These are phyloP conservation scores for Acrossocheilus wenchowensis DNA, from an alignment of 2,797 vertebrate species.

Conservation along the genomic window DNA sequence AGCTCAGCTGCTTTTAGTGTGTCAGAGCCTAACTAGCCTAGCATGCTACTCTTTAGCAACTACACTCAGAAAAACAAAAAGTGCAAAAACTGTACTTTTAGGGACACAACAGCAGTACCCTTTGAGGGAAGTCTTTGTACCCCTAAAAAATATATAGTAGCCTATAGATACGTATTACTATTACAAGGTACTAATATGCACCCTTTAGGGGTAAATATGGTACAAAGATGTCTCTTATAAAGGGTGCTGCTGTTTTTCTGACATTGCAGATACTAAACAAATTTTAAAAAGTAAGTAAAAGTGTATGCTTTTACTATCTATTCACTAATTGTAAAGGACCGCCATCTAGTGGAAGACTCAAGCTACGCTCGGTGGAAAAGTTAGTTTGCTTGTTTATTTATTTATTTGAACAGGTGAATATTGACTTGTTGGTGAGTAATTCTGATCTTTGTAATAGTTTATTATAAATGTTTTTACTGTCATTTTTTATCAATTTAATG, in stretches of 20 bases:
- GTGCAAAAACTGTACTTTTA: not conserved
- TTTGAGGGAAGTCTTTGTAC: not conserved
- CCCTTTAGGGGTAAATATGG: not conserved
- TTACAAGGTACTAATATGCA: not conserved
- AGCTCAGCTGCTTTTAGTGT: not conserved
- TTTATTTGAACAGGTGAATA: not conserved
- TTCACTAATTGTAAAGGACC: conserved; percentile 2
- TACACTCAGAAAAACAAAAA: not conserved
- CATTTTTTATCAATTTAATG: not conserved
- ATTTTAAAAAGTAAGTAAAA: not conserved
- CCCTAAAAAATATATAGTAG: not conserved
- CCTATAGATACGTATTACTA: not conserved
- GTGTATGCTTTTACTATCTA: not conserved
- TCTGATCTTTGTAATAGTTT: not conserved
- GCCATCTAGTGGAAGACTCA: conserved; percentile 46
- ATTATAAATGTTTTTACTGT: not conserved
- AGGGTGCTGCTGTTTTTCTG: not conserved
- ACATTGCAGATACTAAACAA: not conserved
- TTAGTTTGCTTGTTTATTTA: not conserved
- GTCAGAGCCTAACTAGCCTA: not conserved
- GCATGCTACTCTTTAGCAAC: not conserved
- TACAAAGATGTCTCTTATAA: not conserved
- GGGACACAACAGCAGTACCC: not conserved
- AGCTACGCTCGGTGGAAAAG: not conserved
- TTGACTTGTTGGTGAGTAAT: not conserved